Percentiles rank a stretch among this genome's conserved stretches.
Evolutionary conservation across 1,140 invertebrate species (phyloP).

Genomic region (Drosophila eugracilis): DNA sequence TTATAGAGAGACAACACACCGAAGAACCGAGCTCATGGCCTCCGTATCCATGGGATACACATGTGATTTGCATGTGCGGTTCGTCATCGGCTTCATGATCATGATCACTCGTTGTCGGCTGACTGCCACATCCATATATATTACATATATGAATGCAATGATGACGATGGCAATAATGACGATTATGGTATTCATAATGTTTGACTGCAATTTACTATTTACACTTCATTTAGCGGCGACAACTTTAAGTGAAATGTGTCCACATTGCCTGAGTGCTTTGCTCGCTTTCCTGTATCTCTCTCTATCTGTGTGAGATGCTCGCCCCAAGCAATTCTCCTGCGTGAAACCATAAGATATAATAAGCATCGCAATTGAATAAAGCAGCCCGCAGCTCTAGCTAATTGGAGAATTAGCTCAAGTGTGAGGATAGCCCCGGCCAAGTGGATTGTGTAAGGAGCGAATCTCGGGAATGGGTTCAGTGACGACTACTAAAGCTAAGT

Average conservation of each 20-base stretch:
- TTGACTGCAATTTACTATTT: conserved; percentile 82
- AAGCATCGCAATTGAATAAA: conserved; percentile 54
- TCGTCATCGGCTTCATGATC: conserved; percentile 72
- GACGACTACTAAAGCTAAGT: conserved; percentile 18
- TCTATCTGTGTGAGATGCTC: conserved; percentile 57
- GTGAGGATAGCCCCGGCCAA: conserved; percentile 34
- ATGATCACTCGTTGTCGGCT: conserved; percentile 52
- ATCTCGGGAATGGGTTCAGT: conserved; percentile 33
- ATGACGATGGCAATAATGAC: conserved; percentile 36
- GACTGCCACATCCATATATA: conserved; percentile 26
- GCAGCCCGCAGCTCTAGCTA: conserved; percentile 44
- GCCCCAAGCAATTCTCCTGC: conserved; percentile 3
- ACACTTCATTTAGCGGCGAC: conserved; percentile 81
- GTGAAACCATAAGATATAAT: conserved; percentile 42
- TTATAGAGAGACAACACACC: conserved; percentile 62
- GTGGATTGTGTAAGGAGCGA: conserved; percentile 54
- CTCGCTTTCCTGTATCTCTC: conserved; percentile 49
- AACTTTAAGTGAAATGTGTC: conserved; percentile 82
- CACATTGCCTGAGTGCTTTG: conserved; percentile 70
- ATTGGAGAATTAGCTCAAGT: conserved; percentile 69
- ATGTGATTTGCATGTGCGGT: conserved; percentile 80
- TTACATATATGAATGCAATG: conserved; percentile 27
- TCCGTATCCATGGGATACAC: conserved; percentile 58
- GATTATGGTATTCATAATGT: conserved; percentile 75
- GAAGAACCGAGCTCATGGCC: conserved; percentile 17